phyloP scores from a whole-genome alignment of 2,888 invertebrate genomes.

The Merodon equestris region DNA sequence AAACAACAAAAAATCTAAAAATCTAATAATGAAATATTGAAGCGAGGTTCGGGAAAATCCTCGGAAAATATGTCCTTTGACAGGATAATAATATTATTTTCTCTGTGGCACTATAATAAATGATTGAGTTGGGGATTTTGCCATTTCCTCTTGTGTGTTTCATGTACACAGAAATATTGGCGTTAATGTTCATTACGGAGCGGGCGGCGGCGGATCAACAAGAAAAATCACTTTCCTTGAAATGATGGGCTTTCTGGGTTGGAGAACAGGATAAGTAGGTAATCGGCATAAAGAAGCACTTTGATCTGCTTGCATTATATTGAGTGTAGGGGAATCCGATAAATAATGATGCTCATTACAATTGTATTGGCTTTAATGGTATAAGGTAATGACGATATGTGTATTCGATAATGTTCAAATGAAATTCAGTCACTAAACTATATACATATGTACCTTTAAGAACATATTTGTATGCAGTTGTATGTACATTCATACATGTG shows the following conservation, averaged over 20 bases:
- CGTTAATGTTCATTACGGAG: constrained; percentile 67
- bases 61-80: constrained; percentile 68
- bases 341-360: constrained; percentile 67
- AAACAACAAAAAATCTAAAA: constrained; percentile 40
- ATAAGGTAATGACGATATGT: constrained; percentile 35
- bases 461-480: no score
- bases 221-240: constrained; percentile 66
- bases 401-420: no score
- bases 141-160: constrained; percentile 9
- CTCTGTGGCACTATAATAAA: constrained; percentile 66
- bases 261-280: constrained; percentile 63
- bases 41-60: constrained; percentile 63
- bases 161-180: constrained; percentile 54
- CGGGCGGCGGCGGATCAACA: constrained; percentile 60
- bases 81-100: constrained; percentile 68
- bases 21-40: constrained; percentile 68
- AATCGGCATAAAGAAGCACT: constrained; percentile 67
- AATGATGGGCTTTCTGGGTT: constrained; percentile 41
- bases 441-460: no score
- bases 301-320: constrained; percentile 60
- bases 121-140: constrained; percentile 63
- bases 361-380: constrained; percentile 64
- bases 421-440: no score
- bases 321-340: constrained; percentile 53
- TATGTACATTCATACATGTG: no score